phyloP scores from a whole-genome alignment of 37 sponge, comb jelly and placozoan genomes.

The Cladorhizidae sp. region DNA sequence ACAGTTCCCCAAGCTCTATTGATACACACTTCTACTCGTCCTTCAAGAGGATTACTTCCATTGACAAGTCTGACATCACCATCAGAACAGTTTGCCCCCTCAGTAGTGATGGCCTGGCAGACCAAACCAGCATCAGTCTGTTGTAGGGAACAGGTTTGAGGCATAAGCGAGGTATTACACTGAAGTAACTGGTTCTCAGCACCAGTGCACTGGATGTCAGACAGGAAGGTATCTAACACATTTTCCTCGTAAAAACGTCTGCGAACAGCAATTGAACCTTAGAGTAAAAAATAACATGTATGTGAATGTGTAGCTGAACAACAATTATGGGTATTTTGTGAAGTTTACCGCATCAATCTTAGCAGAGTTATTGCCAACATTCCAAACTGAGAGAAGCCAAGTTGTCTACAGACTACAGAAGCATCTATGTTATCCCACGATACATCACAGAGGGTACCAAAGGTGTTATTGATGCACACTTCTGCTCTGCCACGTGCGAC shows the following conservation, averaged over 20 bases:
- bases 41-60: constrained; percentile 24
- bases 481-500: constrained; percentile 35
- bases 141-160: too few species aligned
- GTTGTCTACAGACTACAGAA: constrained; percentile 47
- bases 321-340: too few species aligned
- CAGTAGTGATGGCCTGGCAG: not conserved
- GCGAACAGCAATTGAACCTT: constrained; percentile 21
- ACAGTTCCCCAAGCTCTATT: constrained; percentile 35
- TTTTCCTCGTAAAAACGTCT: not conserved
- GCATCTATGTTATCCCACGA: constrained; percentile 37
- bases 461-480: constrained; percentile 24
- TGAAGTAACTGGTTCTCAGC: not conserved
- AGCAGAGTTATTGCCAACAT: not conserved
- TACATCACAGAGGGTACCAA: constrained; percentile 34
- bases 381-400: constrained; percentile 51
- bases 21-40: constrained; percentile 30
- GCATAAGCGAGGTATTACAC: too few species aligned
- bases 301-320: too few species aligned
- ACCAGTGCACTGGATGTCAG: constrained; percentile 22
- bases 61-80: constrained; percentile 10
- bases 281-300: too few species aligned
- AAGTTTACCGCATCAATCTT: not conserved
- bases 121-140: constrained; percentile 6
- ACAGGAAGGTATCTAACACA: not conserved
- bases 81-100: not conserved